Evolutionary conservation across 2,797 vertebrate species (phyloP).

Genomic region (Periparus ater): DNA sequence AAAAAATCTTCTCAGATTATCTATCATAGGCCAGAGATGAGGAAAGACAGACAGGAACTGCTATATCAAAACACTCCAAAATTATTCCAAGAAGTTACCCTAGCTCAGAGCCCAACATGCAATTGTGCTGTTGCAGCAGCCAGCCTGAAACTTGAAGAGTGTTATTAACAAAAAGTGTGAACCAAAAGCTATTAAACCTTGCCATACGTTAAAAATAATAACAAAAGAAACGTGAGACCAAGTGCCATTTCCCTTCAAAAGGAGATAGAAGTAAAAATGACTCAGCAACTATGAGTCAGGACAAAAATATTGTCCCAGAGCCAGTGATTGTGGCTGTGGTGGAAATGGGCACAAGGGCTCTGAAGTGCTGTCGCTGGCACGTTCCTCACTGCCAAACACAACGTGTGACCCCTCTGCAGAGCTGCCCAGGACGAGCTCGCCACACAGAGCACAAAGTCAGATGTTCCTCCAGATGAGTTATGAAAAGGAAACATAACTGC

Average conservation of each 20-base stretch:
- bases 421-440: background rate
- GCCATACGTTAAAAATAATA: background rate
- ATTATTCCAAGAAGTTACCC: background rate
- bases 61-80: background rate
- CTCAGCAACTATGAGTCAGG: conserved; percentile 62
- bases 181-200: conserved; percentile 30
- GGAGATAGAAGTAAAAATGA: conserved; percentile 41
- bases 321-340: conserved; percentile 7
- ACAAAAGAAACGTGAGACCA: conserved; percentile 31
- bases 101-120: background rate
- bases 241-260: conserved; percentile 25
- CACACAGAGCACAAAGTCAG: background rate
- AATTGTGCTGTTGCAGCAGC: background rate
- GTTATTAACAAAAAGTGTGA: conserved; percentile 43
- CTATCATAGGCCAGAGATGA: background rate
- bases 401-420: background rate
- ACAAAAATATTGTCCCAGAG: background rate
- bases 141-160: background rate
- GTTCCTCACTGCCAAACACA: background rate
- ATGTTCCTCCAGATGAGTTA: conserved; percentile 18
- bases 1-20: background rate
- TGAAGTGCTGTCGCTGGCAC: fast-evolving
- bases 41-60: background rate
- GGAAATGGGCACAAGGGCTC: background rate
- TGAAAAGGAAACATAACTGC: conserved; percentile 5